A percentile compares a stretch with the other conserved stretches of the same genome.
Evolutionary conservation across 2,797 vertebrate genomes (phyloP).

Genomic region (Vespertilio murinus): DNA sequence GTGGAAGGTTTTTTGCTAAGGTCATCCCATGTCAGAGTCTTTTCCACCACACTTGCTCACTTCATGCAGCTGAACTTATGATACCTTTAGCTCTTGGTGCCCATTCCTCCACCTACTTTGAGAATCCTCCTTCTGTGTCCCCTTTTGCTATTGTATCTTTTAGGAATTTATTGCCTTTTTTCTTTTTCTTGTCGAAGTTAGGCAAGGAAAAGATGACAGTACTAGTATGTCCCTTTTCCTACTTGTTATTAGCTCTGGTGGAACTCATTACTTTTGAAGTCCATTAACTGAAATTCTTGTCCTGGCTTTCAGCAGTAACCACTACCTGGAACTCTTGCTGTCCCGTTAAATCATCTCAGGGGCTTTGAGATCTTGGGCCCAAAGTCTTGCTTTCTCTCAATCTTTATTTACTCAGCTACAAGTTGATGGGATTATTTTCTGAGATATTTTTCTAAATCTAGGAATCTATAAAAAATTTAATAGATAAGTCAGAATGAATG

Average conservation of each 20-base stretch:
- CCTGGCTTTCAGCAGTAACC: background rate
- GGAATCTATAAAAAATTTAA: background rate
- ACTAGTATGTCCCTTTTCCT: background rate
- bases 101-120: background rate
- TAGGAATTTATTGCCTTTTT: background rate
- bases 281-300: background rate
- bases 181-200: background rate
- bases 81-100: background rate
- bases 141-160: background rate
- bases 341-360: background rate
- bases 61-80: background rate
- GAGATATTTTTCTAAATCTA: conserved; percentile 48
- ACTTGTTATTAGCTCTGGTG: background rate
- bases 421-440: background rate
- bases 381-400: background rate
- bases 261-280: background rate
- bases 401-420: background rate
- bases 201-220: background rate
- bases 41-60: conserved; percentile 15
- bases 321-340: background rate
- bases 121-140: background rate
- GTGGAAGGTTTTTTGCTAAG: conserved; percentile 65
- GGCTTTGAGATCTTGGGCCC: background rate
- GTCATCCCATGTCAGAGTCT: conserved; percentile 71
- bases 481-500: background rate